These are phyloP conservation scores for Daboia siamensis DNA, from an alignment of 2,113 vertebrate species.

Conservation along the genomic window DNA sequence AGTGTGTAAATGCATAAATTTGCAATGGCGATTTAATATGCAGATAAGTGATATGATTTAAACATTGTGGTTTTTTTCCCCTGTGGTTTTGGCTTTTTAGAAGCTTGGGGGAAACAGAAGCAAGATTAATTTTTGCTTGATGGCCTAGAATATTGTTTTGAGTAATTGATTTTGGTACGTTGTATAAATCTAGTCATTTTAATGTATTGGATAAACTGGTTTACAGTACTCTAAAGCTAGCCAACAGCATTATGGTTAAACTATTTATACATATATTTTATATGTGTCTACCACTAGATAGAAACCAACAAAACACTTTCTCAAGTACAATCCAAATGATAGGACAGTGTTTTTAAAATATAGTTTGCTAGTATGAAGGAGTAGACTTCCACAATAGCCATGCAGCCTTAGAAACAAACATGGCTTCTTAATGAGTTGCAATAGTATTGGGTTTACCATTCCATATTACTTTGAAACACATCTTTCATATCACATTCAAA, in stretches of 20 bases:
- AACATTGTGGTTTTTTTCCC: neutral
- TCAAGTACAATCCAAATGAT: neutral
- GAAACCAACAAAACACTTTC: neutral
- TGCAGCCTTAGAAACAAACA: neutral
- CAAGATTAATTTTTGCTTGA: neutral
- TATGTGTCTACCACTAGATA: neutral
- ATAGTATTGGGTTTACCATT: neutral
- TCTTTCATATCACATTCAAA: neutral
- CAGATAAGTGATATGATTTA: neutral
- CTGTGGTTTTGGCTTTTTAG: neutral
- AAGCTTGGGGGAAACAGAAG: neutral
- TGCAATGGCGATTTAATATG: neutral
- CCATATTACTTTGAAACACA: neutral
- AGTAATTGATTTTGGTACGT: neutral
- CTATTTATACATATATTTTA: neutral
- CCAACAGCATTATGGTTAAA: neutral
- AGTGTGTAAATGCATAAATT: neutral
- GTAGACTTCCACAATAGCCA: neutral
- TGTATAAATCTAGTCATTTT: neutral
- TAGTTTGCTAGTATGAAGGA: neutral
- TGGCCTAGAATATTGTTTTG: neutral
- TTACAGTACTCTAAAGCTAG: neutral
- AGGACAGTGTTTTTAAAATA: neutral
- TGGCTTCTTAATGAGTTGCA: neutral
- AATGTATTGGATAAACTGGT: neutral